phyloP scores from a whole-genome alignment of 2,797 vertebrate genomes.

The Pangasius sanitwongsei region DNA sequence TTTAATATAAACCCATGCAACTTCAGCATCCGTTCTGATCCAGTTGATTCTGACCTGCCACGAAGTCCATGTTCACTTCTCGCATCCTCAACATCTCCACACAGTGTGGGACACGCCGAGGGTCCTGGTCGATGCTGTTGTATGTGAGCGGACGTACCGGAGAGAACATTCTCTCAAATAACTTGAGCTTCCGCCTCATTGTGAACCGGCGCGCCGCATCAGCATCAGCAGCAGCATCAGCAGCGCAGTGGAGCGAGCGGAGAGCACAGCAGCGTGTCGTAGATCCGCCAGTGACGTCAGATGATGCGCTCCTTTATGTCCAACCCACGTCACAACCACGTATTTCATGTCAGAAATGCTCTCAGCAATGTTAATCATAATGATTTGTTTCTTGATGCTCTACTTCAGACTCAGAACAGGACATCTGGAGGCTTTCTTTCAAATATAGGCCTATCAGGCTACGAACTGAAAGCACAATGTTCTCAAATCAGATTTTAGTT shows the following conservation, averaged over 20 bases:
- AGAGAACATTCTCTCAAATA: slow-evolving; percentile 38
- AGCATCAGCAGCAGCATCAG: neutral
- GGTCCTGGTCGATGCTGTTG: slow-evolving; percentile 16
- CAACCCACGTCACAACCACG: slow-evolving; percentile 66
- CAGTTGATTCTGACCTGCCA: slow-evolving; percentile 21
- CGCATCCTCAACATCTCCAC: slow-evolving; percentile 11
- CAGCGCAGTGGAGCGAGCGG: slow-evolving; percentile 39
- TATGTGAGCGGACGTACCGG: neutral
- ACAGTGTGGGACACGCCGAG: slow-evolving; percentile 20
- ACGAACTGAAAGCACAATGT: neutral
- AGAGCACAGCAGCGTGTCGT: slow-evolving; percentile 45
- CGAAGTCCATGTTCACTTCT: slow-evolving; percentile 23
- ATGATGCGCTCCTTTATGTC: slow-evolving; percentile 62
- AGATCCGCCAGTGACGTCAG: slow-evolving; percentile 68
- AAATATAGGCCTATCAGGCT: neutral
- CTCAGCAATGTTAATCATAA: neutral
- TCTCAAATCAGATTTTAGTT: neutral
- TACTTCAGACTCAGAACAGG: neutral
- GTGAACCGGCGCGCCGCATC: slow-evolving; percentile 48
- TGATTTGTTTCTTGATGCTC: neutral
- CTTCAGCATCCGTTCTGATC: slow-evolving; percentile 42
- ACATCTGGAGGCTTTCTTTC: neutral
- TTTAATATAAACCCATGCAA: slow-evolving; percentile 5
- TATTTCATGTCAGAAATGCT: slow-evolving; percentile 24
- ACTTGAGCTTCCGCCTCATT: slow-evolving; percentile 45